These are phyloP conservation scores for Lanius ludovicianus DNA, from an alignment of 2,113 vertebrate genomes.

Conservation along the genomic window DNA sequence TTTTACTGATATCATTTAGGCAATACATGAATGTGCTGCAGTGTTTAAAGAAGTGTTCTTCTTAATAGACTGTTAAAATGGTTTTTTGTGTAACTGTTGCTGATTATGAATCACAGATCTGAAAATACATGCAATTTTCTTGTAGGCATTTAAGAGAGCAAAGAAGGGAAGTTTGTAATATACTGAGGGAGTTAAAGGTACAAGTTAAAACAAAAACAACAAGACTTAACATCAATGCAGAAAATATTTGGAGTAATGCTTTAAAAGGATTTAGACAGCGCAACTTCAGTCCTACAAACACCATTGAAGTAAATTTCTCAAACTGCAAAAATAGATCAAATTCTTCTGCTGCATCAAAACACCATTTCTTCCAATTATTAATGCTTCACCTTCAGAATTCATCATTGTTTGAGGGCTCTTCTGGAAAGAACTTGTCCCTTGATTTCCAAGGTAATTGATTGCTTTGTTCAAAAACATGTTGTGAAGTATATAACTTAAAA, in stretches of 20 bases:
- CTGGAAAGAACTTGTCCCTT: constrained; percentile 77
- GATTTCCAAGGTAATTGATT: constrained; percentile 78
- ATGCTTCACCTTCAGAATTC: constrained; percentile 77
- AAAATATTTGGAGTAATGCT: constrained; percentile 78
- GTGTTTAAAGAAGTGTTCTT: not conserved
- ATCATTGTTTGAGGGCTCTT: constrained; percentile 77
- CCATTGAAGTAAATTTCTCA: constrained; percentile 80
- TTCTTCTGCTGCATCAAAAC: constrained; percentile 59
- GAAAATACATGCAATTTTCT: constrained; percentile 23
- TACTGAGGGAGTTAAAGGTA: constrained; percentile 77
- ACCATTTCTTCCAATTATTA: constrained; percentile 74
- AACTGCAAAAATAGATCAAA: constrained; percentile 43
- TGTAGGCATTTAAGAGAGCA: constrained; percentile 70
- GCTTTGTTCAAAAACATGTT: not conserved
- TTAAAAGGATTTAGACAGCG: constrained; percentile 78
- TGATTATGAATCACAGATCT: not conserved
- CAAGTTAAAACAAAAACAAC: constrained; percentile 75
- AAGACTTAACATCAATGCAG: constrained; percentile 76
- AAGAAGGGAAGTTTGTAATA: constrained; percentile 66
- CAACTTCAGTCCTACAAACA: constrained; percentile 79
- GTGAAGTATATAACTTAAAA: not conserved
- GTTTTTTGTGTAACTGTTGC: not conserved
- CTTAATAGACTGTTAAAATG: not conserved
- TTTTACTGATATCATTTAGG: not conserved
- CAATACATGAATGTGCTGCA: not conserved